Evolutionary conservation across 2,888 invertebrate species (phyloP), one percentile per base, ranked within the genome.

Genomic region (Tetrapedia diversipes): DNA sequence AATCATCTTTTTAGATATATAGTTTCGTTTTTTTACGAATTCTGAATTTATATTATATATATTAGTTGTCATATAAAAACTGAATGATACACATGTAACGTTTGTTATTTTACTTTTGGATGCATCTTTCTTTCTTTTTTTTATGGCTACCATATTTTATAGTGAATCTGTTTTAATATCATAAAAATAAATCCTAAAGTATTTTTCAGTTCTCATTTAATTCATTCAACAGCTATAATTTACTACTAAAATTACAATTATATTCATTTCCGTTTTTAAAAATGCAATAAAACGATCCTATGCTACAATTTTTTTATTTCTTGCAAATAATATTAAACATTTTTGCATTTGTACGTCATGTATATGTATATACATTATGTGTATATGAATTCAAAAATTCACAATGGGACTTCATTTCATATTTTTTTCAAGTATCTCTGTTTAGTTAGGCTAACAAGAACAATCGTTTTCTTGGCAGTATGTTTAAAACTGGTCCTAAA

Each of bases 1-100:
- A 86, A 86, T 88, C 82, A 83, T 81, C 37, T 86, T 82, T 77
- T 66, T 85, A 82, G 68, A 57, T 77, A 72, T 71, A 67, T 77
- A 47, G 24, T 67, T 49, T 60, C 43, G 22, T 47, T 14, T 54
- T 56, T 56, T 16, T 22, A 19, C 34, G 68, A 29, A 60, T 69
- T 79, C 60, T 70, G 65, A 60, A 79, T 69, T 54, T 74, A 78
- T 22, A 43, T 63, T 49, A 79, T 65, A 41, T 61, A 67, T 34
- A 47, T 59, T 53, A 66, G 63, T 37, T 64, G 39, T 43, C 63
- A 24, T 24, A 45, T 24, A 19, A 53, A 73, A 56, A 41, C 41
- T 53, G 10, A 39, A 27, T 19, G 49, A 57, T 59, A 68, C 27
- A 34, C 10, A 37, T 49, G 49, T 51, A 41, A 45, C 24, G 53